Evolutionary conservation across 2,113 vertebrate species (phyloP).

Genomic region (cattle (Bos taurus)): ARS-UCD2.0 NC_037333.1:33897501-33898000

Average conservation of each 20-base stretch:
- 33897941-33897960: not conserved
- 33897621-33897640: not conserved
- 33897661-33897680: not conserved
- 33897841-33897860: not conserved
- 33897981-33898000: not conserved
- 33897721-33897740: not conserved
- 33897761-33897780: not conserved
- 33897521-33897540: not conserved
- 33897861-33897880: not conserved
- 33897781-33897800: not conserved
- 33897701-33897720: not conserved
- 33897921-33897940: not conserved
- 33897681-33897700: not conserved
- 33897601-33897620: not conserved
- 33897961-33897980: not conserved
- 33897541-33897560: not conserved
- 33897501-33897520: not conserved
- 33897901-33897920: not conserved
- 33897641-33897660: not conserved
- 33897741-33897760: not conserved
- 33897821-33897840: not conserved
- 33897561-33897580: too few species aligned
- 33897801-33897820: not conserved
- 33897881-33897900: not conserved
- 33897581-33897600: accelerated